Base-by-base conservation (phyloP, 2,888 invertebrate genomes). In the Liodrosophila aerea region DNA sequence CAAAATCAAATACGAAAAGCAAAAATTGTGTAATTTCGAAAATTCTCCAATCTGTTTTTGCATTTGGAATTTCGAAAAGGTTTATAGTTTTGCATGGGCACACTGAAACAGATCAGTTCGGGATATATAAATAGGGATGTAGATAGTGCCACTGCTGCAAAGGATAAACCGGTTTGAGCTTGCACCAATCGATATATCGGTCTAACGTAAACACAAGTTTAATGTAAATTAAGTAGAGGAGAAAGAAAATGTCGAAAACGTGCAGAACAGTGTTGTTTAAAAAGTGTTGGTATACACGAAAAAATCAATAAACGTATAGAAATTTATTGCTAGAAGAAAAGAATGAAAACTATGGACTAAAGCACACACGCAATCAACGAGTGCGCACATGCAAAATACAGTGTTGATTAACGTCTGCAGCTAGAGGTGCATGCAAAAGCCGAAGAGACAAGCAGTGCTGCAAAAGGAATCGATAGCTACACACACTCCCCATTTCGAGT, bases 71-170 rank as follows among this genome's bases (percentile, higher is more conserved):
- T 78, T 82, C 16, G 33, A 39, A 37, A 27, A 59, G 62, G 75
- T 62, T 69, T 76, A 46, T 30, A 50, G 49, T 72, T 78, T 83
- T 80, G 76, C 68, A 80, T 72, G 63, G 45, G 52, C 56, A 52
- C 8, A 46, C 31, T 27, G 36, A 11, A 16, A 4, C n/a, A n/a
- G 4, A 9, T 12, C 1, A 9, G 4, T 4, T 4, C 4, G n/a
- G 4, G 16, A 1, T 15, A 16, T 13, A 1, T 13, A 13, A 9
- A 2, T 13, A 9, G 0, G 36, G 36, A 15, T 15, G 16, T 9
- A 37, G 36, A 16, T 3, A 37, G 13, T 16, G 15, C 16, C n/a
- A n/a, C n/a, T n/a, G 3, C 5, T 22, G 22, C 22, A 4, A 22
- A 22, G 22, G 22, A 22, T 22, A 22, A 22, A 22, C 22, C 22